A percentile compares a stretch with the other conserved stretches of the same genome.
Conservation (phyloP, 2,888 invertebrate species). For the Dryomyza anilis region DNA sequence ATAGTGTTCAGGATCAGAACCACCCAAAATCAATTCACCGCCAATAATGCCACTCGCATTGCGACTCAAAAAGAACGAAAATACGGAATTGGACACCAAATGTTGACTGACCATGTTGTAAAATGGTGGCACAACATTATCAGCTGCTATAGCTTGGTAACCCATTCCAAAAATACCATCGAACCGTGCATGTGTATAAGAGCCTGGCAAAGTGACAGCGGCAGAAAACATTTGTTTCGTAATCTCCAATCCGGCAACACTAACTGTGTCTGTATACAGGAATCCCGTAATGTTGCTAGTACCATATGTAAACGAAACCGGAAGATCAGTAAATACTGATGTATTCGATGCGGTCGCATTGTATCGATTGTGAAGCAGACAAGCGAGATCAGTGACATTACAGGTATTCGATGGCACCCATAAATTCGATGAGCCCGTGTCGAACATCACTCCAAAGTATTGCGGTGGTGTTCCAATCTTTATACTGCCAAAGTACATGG, state of each 20-base stretch:
- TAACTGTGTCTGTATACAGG: constrained; percentile 86
- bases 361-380: constrained; percentile 94
- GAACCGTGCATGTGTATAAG: constrained; percentile 94
- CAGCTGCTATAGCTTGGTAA: constrained; percentile 83
- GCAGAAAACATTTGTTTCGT: constrained; percentile 89
- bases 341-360: constrained; percentile 81
- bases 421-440: constrained; percentile 84
- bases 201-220: constrained; percentile 88
- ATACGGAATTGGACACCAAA: constrained; percentile 72
- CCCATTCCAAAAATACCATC: constrained; percentile 97
- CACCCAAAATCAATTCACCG: constrained; percentile 89
- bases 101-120: constrained; percentile 86
- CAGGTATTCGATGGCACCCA: constrained; percentile 99
- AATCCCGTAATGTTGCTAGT: constrained; percentile 91
- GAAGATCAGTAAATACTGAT: constrained; percentile 84
- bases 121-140: constrained; percentile 87
- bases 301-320: constrained; percentile 91
- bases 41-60: too few relatives aligned
- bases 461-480: constrained; percentile 88
- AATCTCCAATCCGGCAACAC: constrained; percentile 71
- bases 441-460: constrained; percentile 91
- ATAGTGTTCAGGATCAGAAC: constrained; percentile 87
- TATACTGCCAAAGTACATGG: constrained; percentile 92
- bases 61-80: constrained; percentile 88
- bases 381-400: constrained; percentile 86